Evolutionary conservation across 1,140 invertebrate genomes (phyloP), one percentile per base, ranked within the genome.

Genomic region (Drosophila pachea): DNA sequence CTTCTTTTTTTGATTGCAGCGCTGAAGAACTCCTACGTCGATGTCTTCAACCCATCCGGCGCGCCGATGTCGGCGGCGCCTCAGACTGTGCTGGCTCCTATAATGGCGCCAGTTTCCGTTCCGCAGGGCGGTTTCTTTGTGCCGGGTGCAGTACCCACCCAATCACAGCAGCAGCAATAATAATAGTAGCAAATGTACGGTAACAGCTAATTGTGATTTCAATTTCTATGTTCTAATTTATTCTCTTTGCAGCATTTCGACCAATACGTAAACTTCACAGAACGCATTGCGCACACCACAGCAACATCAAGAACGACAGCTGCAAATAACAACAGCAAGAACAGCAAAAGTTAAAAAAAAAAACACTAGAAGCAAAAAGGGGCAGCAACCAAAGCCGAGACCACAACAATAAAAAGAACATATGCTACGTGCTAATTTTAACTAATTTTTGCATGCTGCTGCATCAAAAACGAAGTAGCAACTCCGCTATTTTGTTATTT

Each of bases 11-110:
- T 0, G 4, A 47, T 83, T 87, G 29, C 87, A 95, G 94, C 93
- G 79, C 90, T 94, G 71, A 93, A 94, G 89, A 93, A 93, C 84
- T 94, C 94, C 53, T 97, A 97, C 89, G 94, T 97, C 54, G 95
- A 97, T 90, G 94, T 97, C 33, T 94, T 97, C 89, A 96, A 95
- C 91, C 93, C 94, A 29, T 91, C 91, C 68, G 92, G 92, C 22
- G 90, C 88, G 29, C 84, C 88, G 42, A 83, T 89, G 63, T 68
- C 79, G n/a, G 83, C 89, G 61, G 82, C 90, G 4, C 71, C 90
- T 9, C 89, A 91, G 9, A 89, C 86, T 70, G 86, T 91, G 61
- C 86, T 92, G 63, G 91, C 90, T 5, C 91, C 91, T 4, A 88
- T 89, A 12, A 87, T 89, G 88, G 91, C 91, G 31, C 90, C 81